These are phyloP conservation scores for Gorsachius magnificus DNA, from an alignment of 2,797 vertebrate genomes.

Conservation along the genomic window DNA sequence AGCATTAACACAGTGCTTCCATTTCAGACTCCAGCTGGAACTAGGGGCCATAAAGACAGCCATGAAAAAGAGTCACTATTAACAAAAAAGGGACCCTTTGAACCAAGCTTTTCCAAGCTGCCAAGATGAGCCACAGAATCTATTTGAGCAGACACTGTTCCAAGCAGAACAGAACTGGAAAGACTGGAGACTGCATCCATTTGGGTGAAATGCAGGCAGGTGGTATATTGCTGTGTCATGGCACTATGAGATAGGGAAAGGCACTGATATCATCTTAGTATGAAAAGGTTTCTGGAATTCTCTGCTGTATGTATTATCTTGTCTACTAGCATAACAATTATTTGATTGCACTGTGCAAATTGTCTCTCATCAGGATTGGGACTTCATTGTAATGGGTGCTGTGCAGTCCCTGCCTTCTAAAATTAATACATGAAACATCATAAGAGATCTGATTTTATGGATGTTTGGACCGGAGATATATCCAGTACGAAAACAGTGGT, in stretches of 20 bases:
- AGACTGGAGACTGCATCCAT: neutral
- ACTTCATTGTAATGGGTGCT: neutral
- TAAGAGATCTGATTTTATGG: neutral
- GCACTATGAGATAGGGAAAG: neutral
- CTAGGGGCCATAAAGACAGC: neutral
- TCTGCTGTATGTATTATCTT: neutral
- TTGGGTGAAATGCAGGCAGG: neutral
- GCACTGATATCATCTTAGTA: neutral
- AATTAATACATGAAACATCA: neutral
- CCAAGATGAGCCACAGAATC: neutral
- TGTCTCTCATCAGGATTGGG: neutral
- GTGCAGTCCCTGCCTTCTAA: neutral
- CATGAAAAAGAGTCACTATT: neutral
- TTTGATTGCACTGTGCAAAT: neutral
- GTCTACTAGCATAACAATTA: neutral
- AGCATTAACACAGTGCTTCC: neutral
- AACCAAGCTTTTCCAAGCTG: neutral
- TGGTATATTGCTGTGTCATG: neutral
- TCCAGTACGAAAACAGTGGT: neutral
- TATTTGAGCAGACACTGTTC: neutral
- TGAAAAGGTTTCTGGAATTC: neutral
- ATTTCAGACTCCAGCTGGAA: constrained; percentile 18
- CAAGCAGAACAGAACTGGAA: neutral
- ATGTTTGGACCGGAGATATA: neutral
- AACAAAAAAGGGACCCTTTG: neutral